Evolutionary conservation across 2,888 invertebrate genomes (phyloP).

Genomic region (Beris chalybata): DNA sequence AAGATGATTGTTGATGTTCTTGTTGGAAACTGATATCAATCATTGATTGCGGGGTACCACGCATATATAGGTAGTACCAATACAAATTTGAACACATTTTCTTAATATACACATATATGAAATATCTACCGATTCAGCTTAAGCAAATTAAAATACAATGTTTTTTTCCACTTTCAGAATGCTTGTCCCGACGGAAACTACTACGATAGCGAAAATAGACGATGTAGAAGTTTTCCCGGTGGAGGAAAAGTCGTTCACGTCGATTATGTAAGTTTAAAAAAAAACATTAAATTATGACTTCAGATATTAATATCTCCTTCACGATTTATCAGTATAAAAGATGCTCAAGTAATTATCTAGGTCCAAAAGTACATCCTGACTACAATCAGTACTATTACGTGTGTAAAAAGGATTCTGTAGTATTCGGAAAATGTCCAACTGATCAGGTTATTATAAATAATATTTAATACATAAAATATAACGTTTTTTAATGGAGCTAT

Average conservation of each 20-base stretch:
- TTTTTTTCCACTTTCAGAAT: constrained; percentile 35
- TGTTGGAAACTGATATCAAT: too few species aligned
- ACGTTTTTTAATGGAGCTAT: constrained; percentile 4
- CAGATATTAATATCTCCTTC: constrained; percentile 2
- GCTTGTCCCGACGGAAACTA: constrained; percentile 45
- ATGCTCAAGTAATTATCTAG: constrained; percentile 51
- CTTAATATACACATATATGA: too few species aligned
- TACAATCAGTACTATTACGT: constrained; percentile 56
- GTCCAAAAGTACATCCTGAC: constrained; percentile 53
- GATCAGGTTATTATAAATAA: constrained; percentile 18
- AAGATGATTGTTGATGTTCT: too few species aligned
- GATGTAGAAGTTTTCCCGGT: constrained; percentile 52
- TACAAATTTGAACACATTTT: too few species aligned
- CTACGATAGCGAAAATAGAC: constrained; percentile 48
- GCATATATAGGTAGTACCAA: too few species aligned
- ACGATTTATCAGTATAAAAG: constrained; percentile 47
- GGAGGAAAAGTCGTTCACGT: constrained; percentile 53
- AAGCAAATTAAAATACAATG: too few species aligned
- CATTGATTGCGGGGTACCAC: too few species aligned
- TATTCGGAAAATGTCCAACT: constrained; percentile 54
- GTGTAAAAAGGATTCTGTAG: constrained; percentile 52
- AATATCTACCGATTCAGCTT: too few species aligned
- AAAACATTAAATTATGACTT: not conserved
- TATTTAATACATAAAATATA: not conserved
- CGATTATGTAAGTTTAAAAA: constrained; percentile 49